Evolutionary conservation across 2,113 vertebrate species (phyloP).

Genomic region (Xyliphius kryptos): DNA sequence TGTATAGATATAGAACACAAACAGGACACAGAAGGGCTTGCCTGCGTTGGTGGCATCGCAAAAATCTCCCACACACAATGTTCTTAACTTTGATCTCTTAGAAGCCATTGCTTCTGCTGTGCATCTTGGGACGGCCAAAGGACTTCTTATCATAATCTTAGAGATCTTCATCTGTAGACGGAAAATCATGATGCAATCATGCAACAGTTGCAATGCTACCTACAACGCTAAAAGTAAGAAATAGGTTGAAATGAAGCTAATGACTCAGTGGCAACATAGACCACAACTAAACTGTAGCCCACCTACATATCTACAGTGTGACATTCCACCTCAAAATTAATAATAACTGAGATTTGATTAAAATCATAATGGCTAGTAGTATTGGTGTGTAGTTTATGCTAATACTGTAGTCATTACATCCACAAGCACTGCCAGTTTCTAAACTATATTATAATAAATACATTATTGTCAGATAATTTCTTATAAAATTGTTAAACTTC

Average conservation of each 20-base stretch:
- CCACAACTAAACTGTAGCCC: slow-evolving; percentile 31
- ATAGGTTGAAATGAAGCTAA: slow-evolving; percentile 26
- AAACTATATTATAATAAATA: too few relatives aligned
- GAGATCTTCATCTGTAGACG: slow-evolving; percentile 36
- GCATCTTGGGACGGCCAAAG: slow-evolving; percentile 16
- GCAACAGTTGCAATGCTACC: slow-evolving; percentile 12
- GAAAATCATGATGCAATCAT: slow-evolving; percentile 39
- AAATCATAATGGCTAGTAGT: background rate
- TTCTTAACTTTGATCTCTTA: slow-evolving; percentile 30
- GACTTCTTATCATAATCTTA: slow-evolving; percentile 25
- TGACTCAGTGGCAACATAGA: slow-evolving; percentile 27
- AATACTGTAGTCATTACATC: too few relatives aligned
- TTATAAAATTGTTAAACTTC: too few relatives aligned
- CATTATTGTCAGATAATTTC: too few relatives aligned
- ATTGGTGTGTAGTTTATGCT: too few relatives aligned
- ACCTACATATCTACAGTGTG: slow-evolving; percentile 19
- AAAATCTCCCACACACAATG: slow-evolving; percentile 33
- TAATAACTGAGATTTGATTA: slow-evolving; percentile 9
- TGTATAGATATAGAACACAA: slow-evolving; percentile 54
- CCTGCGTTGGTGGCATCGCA: slow-evolving; percentile 62
- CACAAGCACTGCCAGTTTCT: too few relatives aligned
- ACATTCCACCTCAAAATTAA: slow-evolving; percentile 32
- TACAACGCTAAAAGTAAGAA: background rate
- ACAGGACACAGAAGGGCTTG: slow-evolving; percentile 64
- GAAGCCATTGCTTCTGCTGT: slow-evolving; percentile 25